Conservation (phyloP, 2,797 vertebrate species). For the Carapus acus region DNA sequence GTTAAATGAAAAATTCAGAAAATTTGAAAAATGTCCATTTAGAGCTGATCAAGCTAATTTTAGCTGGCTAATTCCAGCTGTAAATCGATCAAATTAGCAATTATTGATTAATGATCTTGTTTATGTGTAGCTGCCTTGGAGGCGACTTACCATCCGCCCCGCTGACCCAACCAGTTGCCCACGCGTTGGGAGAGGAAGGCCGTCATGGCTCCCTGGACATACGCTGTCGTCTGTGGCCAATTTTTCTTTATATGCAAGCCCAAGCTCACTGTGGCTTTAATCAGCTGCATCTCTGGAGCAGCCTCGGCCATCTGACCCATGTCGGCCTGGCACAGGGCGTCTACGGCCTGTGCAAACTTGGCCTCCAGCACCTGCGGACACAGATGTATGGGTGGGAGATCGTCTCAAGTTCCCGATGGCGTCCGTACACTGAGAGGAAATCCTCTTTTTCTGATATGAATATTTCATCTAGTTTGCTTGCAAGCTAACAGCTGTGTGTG, state of each 20-base stretch:
- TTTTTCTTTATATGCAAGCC: constrained; percentile 55
- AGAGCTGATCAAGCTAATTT: too few species aligned
- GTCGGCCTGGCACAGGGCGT: constrained; percentile 36
- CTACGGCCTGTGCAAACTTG: constrained; percentile 46
- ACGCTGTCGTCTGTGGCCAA: constrained; percentile 41
- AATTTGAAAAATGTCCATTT: too few species aligned
- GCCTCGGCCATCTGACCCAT: constrained; percentile 39
- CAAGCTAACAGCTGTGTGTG: not conserved
- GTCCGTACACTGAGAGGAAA: too few species aligned
- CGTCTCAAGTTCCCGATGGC: too few species aligned
- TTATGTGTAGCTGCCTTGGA: not conserved
- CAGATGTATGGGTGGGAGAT: too few species aligned
- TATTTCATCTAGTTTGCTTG: not conserved
- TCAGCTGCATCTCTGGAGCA: constrained; percentile 61
- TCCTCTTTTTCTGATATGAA: too few species aligned
- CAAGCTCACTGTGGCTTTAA: constrained; percentile 52
- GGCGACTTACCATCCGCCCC: constrained; percentile 73
- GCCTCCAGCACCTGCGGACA: constrained; percentile 37
- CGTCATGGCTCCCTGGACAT: constrained; percentile 21
- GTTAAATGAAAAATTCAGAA: too few species aligned
- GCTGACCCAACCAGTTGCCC: constrained; percentile 50
- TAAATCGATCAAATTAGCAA: too few species aligned
- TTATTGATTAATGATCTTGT: too few species aligned
- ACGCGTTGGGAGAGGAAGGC: constrained; percentile 54
- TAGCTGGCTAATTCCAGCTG: too few species aligned